These are phyloP conservation scores for Typhlomys cinereus DNA, from an alignment of 2,113 vertebrate genomes.

Conservation along the genomic window DNA sequence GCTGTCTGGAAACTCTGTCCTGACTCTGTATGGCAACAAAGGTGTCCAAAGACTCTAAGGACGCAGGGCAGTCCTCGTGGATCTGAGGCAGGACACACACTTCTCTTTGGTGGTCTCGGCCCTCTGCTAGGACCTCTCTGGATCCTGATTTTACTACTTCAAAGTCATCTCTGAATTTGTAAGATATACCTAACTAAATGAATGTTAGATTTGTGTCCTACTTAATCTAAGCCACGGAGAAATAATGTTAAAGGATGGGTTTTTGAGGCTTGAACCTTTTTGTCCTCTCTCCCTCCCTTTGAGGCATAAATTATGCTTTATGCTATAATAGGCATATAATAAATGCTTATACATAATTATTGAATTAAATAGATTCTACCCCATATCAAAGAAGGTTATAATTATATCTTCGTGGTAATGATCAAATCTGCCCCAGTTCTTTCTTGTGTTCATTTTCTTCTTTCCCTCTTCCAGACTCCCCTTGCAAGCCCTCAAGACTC, in stretches of 20 bases:
- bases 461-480: not conserved
- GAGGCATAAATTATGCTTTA: not conserved
- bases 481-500: not conserved
- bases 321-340: not conserved
- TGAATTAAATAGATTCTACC: not conserved
- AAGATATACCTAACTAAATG: too few relatives aligned
- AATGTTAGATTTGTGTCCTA: not conserved
- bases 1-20: not conserved
- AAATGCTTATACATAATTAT: not conserved
- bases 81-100: not conserved
- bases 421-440: not conserved
- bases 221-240: not conserved
- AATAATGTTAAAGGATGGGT: not conserved
- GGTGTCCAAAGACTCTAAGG: not conserved
- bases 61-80: not conserved
- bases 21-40: not conserved
- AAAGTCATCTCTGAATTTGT: not conserved
- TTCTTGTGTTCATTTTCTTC: not conserved
- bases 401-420: not conserved
- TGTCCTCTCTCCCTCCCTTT: not conserved
- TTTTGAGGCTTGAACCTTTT: slow-evolving; percentile 13
- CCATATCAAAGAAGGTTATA: not conserved
- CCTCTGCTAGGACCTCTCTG: not conserved
- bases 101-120: not conserved
- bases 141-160: not conserved